phyloP scores from a whole-genome alignment of 1,140 invertebrate species.

The Trypoxylus dichotomus region DNA sequence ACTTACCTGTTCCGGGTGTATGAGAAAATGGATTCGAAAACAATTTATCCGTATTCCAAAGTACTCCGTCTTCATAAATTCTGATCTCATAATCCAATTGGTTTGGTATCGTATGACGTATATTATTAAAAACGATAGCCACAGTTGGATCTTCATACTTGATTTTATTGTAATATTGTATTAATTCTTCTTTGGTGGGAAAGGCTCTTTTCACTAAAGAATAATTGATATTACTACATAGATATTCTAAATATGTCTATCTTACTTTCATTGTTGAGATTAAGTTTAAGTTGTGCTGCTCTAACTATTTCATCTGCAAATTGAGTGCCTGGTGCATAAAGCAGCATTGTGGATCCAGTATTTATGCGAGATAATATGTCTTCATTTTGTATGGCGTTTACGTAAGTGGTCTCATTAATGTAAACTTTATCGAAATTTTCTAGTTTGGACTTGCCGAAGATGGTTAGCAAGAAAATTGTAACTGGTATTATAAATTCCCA shows the following conservation, averaged over 20 bases:
- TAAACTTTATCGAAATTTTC: too few species aligned
- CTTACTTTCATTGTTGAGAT: slow-evolving; percentile 50
- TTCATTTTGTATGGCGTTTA: slow-evolving; percentile 16
- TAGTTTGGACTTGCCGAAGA: slow-evolving; percentile 46
- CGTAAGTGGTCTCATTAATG: too few species aligned
- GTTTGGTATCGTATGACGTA: slow-evolving; percentile 34
- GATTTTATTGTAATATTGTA: slow-evolving; percentile 37
- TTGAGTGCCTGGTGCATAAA: slow-evolving; percentile 50
- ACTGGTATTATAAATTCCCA: slow-evolving; percentile 52
- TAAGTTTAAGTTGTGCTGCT: slow-evolving; percentile 47
- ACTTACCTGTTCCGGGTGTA: slow-evolving; percentile 37
- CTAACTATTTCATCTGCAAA: slow-evolving; percentile 50
- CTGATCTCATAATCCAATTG: slow-evolving; percentile 38
- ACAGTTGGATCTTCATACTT: slow-evolving; percentile 34
- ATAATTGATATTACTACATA: not conserved
- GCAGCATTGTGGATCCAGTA: slow-evolving; percentile 41
- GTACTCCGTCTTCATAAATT: slow-evolving; percentile 36
- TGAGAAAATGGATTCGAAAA: slow-evolving; percentile 42
- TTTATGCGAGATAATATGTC: slow-evolving; percentile 21
- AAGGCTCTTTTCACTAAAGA: slow-evolving; percentile 41
- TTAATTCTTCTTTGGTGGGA: too few species aligned
- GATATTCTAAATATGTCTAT: not conserved
- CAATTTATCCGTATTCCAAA: too few species aligned
- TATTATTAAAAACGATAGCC: slow-evolving; percentile 45
- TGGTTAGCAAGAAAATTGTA: slow-evolving; percentile 47